These are phyloP conservation scores for Hedya salicella DNA, from an alignment of 2,888 invertebrate species.

Conservation along the genomic window DNA sequence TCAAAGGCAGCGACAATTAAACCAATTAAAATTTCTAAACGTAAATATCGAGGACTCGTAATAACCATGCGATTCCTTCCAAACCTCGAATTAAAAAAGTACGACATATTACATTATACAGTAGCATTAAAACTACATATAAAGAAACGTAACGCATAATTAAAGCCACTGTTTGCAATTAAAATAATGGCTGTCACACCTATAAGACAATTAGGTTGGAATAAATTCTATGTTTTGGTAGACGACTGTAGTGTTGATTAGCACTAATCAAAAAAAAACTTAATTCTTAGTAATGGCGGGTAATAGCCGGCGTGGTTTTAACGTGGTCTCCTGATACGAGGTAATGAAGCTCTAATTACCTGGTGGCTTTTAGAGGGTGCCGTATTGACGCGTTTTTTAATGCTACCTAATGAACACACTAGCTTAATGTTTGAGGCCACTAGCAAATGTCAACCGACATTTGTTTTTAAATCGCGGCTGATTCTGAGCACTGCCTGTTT, in stretches of 20 bases:
- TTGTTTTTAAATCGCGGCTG: neutral
- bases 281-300: slow-evolving; percentile 63
- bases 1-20: slow-evolving; percentile 23
- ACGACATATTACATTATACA: slow-evolving; percentile 37
- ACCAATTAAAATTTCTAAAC: slow-evolving; percentile 41
- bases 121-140: slow-evolving; percentile 62
- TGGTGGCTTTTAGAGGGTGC: slow-evolving; percentile 38
- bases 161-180: slow-evolving; percentile 77
- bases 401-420: slow-evolving; percentile 28
- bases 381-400: slow-evolving; percentile 34
- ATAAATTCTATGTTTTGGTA: slow-evolving; percentile 77
- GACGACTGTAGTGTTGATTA: slow-evolving; percentile 59
- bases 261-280: slow-evolving; percentile 70
- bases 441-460: slow-evolving; percentile 2
- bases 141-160: slow-evolving; percentile 74
- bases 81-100: slow-evolving; percentile 39
- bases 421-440: neutral
- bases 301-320: slow-evolving; percentile 55
- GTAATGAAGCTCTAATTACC: slow-evolving; percentile 56
- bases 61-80: slow-evolving; percentile 28
- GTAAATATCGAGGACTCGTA: slow-evolving; percentile 34
- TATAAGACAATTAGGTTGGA: slow-evolving; percentile 80
- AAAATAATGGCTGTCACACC: slow-evolving; percentile 84
- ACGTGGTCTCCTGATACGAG: slow-evolving; percentile 53
- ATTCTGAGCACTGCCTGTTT: too few species aligned